Evolutionary conservation across 1,140 invertebrate genomes (phyloP).

Genomic region (Drosophila leontia): DNA sequence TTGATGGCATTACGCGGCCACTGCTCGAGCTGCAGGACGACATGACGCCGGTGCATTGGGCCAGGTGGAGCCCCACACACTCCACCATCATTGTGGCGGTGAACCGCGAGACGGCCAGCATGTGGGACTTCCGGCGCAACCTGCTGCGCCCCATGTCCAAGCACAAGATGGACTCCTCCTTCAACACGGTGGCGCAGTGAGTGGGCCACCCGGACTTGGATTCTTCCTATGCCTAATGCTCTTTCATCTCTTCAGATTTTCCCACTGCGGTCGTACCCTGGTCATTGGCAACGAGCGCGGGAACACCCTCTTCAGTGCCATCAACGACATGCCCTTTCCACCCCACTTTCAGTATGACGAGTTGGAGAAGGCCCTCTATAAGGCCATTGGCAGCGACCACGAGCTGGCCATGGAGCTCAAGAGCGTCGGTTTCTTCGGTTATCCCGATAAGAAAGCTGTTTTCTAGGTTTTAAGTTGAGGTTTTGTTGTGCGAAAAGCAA

Average conservation of each 20-base stretch:
- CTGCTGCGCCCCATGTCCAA: slow-evolving; percentile 88
- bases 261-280: slow-evolving; percentile 88
- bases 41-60: slow-evolving; percentile 88
- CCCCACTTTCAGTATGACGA: slow-evolving; percentile 88
- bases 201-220: fast-evolving
- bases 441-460: slow-evolving; percentile 61
- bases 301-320: slow-evolving; percentile 87
- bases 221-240: not conserved
- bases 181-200: slow-evolving; percentile 63
- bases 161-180: slow-evolving; percentile 74
- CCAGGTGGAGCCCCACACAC: slow-evolving; percentile 92
- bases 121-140: slow-evolving; percentile 91
- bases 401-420: slow-evolving; percentile 87
- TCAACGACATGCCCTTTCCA: slow-evolving; percentile 89
- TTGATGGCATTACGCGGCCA: slow-evolving; percentile 88
- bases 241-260: slow-evolving; percentile 85
- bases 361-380: slow-evolving; percentile 87
- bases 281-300: slow-evolving; percentile 88
- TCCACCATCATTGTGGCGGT: slow-evolving; percentile 92
- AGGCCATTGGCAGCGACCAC: slow-evolving; percentile 87
- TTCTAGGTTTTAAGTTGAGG: slow-evolving; percentile 2
- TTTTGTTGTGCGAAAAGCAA: slow-evolving; percentile 1
- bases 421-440: slow-evolving; percentile 85
- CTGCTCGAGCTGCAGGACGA: slow-evolving; percentile 87
- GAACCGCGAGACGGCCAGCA: slow-evolving; percentile 88